Conservation (phyloP, 2,113 vertebrate species). For the Cyphomyrus plagiostoma region DNA sequence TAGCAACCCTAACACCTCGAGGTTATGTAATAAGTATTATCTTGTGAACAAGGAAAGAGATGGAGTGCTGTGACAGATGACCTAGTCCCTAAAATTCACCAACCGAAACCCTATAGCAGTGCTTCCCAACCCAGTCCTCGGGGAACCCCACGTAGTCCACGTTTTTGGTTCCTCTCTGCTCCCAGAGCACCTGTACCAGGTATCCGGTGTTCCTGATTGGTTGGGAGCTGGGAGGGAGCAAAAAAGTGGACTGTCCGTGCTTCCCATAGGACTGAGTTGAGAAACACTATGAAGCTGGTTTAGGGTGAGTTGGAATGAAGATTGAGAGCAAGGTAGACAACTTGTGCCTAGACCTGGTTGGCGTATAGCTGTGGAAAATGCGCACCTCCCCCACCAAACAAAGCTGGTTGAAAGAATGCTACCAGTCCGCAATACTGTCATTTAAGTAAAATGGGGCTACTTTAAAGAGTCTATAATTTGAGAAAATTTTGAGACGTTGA, state of each 20-base stretch:
- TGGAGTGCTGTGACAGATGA: not conserved
- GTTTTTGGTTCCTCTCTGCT: too few relatives aligned
- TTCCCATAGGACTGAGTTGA: too few relatives aligned
- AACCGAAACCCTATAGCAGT: not conserved
- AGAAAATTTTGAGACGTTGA: not conserved
- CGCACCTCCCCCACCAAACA: too few relatives aligned
- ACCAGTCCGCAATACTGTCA: not conserved
- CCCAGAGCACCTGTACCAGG: too few relatives aligned
- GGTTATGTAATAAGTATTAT: not conserved
- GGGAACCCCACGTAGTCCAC: too few relatives aligned
- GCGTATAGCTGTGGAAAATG: too few relatives aligned
- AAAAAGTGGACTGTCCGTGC: too few relatives aligned
- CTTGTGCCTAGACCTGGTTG: not conserved
- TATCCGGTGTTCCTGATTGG: too few relatives aligned
- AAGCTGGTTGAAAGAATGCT: not conserved
- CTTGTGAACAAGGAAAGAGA: not conserved
- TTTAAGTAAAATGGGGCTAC: not conserved
- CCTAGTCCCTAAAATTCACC: not conserved
- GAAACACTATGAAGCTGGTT: not conserved
- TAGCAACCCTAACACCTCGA: not conserved
- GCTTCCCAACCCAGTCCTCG: too few relatives aligned
- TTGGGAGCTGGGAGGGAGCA: too few relatives aligned
- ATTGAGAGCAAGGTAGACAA: not conserved
- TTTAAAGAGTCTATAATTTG: not conserved
- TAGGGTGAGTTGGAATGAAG: not conserved